phyloP scores from a whole-genome alignment of 2,797 vertebrate species.

The Enteromius unitaeniatus region DNA sequence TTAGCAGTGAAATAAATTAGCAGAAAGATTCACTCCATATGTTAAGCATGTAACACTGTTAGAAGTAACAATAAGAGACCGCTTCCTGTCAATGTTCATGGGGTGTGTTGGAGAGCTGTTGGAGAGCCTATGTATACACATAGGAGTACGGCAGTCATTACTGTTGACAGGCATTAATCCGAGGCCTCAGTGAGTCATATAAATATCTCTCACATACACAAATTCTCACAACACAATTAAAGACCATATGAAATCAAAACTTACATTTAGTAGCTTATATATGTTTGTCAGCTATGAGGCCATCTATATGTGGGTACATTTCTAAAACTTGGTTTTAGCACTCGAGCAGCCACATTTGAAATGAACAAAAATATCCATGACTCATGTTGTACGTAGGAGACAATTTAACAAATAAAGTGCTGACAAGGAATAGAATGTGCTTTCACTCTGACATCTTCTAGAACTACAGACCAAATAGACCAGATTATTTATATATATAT shows the following conservation, averaged over 20 bases:
- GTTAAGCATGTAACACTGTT: slow-evolving; percentile 14
- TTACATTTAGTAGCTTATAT: neutral
- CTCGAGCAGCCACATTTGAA: neutral
- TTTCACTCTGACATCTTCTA: neutral
- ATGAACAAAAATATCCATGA: slow-evolving; percentile 21
- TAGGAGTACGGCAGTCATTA: neutral
- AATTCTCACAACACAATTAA: neutral
- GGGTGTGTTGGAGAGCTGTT: slow-evolving; percentile 17
- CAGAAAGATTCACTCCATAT: slow-evolving; percentile 26
- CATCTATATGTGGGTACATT: neutral
- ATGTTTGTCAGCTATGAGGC: neutral
- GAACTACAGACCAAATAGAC: neutral
- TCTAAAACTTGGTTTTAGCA: slow-evolving; percentile 13
- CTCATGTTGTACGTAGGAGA: slow-evolving; percentile 7
- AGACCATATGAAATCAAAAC: neutral
- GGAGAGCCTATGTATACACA: too few relatives aligned
- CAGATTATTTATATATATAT: too few relatives aligned
- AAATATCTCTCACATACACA: neutral
- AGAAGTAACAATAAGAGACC: slow-evolving; percentile 36
- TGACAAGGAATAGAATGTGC: neutral
- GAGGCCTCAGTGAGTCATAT: neutral
- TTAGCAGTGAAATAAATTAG: slow-evolving; percentile 37
- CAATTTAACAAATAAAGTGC: neutral
- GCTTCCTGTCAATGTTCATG: slow-evolving; percentile 17
- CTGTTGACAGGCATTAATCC: slow-evolving; percentile 3